phyloP scores from a whole-genome alignment of 2,113 vertebrate genomes.

The Elachura formosa region DNA sequence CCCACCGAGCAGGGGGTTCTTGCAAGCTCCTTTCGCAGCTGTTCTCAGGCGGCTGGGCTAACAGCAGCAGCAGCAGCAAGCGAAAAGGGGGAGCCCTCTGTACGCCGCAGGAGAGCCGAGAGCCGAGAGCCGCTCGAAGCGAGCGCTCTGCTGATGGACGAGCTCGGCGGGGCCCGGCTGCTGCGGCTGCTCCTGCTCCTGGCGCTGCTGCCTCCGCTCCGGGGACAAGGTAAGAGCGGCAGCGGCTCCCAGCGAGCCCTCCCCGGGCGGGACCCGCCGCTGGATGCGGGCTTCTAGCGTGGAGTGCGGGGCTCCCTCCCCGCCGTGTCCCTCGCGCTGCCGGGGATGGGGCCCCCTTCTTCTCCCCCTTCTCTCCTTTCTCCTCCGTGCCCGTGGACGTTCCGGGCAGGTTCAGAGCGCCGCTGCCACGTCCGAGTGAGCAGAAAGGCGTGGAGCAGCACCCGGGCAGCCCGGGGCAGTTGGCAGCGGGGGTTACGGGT shows the following conservation, averaged over 20 bases:
- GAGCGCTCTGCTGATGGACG: slow-evolving; percentile 30
- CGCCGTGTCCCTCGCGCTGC: not conserved
- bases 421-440: not conserved
- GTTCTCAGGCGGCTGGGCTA: slow-evolving; percentile 31
- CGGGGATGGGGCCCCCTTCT: not conserved
- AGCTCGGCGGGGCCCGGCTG: not conserved
- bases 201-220: not conserved
- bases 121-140: not conserved
- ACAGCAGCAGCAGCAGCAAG: not conserved
- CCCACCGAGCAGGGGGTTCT: slow-evolving; percentile 1
- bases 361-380: not conserved
- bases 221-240: slow-evolving; percentile 20
- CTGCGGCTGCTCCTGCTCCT: slow-evolving; percentile 17
- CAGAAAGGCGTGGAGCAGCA: slow-evolving; percentile 33
- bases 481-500: too few relatives aligned
- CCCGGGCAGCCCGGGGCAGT: too few relatives aligned
- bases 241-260: not conserved
- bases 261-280: not conserved
- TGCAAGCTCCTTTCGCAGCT: not conserved
- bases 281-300: not conserved
- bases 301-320: not conserved
- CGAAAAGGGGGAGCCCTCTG: not conserved
- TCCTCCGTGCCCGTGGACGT: not conserved
- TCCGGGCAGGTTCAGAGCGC: not conserved
- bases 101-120: not conserved